Evolutionary conservation across 2,113 vertebrate species (phyloP).

Genomic region (Eurypyga helias): DNA sequence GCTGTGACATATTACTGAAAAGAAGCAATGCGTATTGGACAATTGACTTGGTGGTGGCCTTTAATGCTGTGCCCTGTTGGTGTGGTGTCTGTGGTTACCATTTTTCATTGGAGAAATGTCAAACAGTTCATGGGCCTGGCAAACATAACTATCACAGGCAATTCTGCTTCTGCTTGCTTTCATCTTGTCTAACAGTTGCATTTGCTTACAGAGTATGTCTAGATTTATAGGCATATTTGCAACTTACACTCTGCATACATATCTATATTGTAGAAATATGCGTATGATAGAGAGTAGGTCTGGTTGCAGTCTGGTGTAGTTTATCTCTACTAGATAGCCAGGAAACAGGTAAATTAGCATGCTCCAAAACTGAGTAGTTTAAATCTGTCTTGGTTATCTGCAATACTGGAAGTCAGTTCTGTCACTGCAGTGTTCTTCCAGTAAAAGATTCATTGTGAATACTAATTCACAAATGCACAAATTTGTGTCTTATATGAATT

Average conservation of each 20-base stretch:
- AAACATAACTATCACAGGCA: conserved; percentile 20
- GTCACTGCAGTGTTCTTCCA: not conserved
- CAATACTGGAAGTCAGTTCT: not conserved
- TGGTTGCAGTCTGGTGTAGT: not conserved
- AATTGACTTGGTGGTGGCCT: conserved; percentile 53
- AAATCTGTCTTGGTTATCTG: not conserved
- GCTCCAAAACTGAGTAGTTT: not conserved
- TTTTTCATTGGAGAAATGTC: conserved; percentile 44
- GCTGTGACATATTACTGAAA: conserved; percentile 34
- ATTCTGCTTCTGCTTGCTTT: conserved; percentile 16
- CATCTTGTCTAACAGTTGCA: not conserved
- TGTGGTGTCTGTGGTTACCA: conserved; percentile 39
- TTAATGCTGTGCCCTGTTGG: conserved; percentile 13
- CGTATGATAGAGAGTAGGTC: not conserved
- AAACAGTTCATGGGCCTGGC: conserved; percentile 37
- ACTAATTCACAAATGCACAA: not conserved
- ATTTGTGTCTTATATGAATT: not conserved
- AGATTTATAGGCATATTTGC: not conserved
- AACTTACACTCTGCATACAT: not conserved
- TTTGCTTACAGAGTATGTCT: not conserved
- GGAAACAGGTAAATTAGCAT: not conserved
- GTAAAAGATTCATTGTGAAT: not conserved
- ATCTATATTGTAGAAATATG: not conserved
- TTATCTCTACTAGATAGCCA: not conserved
- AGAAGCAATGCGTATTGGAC: conserved; percentile 28